Evolutionary conservation across 2,888 invertebrate species (phyloP), one percentile per base, ranked within the genome.

Genomic region (Fragum whitleyi): DNA sequence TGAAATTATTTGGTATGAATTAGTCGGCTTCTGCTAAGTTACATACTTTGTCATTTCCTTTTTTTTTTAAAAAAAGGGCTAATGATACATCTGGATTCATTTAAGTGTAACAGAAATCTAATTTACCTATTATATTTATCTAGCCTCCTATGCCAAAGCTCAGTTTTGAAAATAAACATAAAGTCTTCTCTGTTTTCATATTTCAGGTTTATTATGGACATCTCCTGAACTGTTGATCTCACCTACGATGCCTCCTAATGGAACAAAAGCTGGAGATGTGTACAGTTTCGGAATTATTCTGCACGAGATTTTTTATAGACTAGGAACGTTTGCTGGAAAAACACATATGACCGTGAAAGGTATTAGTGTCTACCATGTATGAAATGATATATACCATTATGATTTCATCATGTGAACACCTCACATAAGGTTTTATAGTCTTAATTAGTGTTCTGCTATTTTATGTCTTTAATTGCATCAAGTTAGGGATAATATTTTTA

Each of bases 231-330:
- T 84, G 19, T 61, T 87, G 6, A 16, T 16, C 14, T 16, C 74
- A 7, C 61, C 55, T 9, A 23, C 16, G 5, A 61, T 19, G 29
- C 21, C 21, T 14, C 29, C 72, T 0, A 42, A 59, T 5, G 79
- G 77, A 16, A 77, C 80, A 5, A 81, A 84, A 53, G 76, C 74
- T 19, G 83, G 78, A 0, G 86, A 86, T 61, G 83, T 86, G 2
- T 86, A 86, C 72, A 83, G 86, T 47, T 86, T 86, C 61, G 76
- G 79, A 1, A 84, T 86, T 19, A 81, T 86, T 14, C 65, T 85
- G 9, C 85, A 87, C 59, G 87, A 87, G 62, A 85, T 85, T n/a
- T 83, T 79, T 53, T 87, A 74, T 79, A 67, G 85, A 3, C 83
- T 86, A 76, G 87, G 87, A 32, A 59, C 83, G 1, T 87, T 87